Conservation (phyloP, 2,113 vertebrate genomes). For the Laticauda colubrina region DNA sequence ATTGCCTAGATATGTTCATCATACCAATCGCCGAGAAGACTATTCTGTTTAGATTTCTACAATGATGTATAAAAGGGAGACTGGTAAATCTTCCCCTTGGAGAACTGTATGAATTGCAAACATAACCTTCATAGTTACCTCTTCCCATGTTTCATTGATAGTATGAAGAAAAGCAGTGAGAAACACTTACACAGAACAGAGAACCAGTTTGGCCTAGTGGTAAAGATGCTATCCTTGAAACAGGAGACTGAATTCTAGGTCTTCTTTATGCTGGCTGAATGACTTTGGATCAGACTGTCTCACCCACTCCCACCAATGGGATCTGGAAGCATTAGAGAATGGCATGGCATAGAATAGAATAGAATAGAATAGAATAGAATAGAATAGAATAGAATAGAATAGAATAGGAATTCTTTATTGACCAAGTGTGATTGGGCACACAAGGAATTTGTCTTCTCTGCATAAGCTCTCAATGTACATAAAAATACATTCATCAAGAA, state of each 20-base stretch:
- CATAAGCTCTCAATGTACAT: too few species aligned
- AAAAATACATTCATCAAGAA: too few species aligned
- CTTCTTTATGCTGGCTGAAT: background rate
- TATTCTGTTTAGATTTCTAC: background rate
- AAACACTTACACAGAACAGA: background rate
- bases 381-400: too few species aligned
- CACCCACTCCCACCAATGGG: background rate
- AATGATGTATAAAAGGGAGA: background rate
- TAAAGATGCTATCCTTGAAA: background rate
- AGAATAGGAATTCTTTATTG: too few species aligned
- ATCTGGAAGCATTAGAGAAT: background rate
- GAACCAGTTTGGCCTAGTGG: background rate
- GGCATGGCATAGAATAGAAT: too few species aligned
- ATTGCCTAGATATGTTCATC: background rate
- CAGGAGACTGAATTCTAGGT: background rate
- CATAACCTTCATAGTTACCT: background rate
- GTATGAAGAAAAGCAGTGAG: background rate
- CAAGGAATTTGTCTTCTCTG: too few species aligned
- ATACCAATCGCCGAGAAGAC: background rate
- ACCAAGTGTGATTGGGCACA: too few species aligned
- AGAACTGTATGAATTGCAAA: background rate
- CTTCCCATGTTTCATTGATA: background rate
- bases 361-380: accelerated
- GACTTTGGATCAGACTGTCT: background rate
- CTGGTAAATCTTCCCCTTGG: background rate